phyloP scores from a whole-genome alignment of 53 echinoderm and acorn worm species.

The Patiria pectinifera region DNA sequence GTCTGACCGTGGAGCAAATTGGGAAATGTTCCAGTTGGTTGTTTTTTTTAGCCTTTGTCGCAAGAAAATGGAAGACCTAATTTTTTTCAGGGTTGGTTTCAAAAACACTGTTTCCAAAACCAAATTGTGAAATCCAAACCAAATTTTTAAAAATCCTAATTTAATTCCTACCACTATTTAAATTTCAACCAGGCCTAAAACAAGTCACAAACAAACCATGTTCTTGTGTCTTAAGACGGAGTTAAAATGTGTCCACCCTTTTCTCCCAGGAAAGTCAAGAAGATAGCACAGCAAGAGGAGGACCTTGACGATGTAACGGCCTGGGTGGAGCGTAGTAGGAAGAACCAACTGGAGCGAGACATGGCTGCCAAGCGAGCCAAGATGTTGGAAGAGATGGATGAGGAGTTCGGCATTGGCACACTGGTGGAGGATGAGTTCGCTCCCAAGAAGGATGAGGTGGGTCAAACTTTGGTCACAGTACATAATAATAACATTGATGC shows the following conservation, averaged over 20 bases:
- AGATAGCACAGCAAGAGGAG: slow-evolving; percentile 76
- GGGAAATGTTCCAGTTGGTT: no score
- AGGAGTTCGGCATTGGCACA: slow-evolving; percentile 93
- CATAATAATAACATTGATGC: not conserved
- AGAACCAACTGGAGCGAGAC: slow-evolving; percentile 77
- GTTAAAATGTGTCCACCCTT: not conserved
- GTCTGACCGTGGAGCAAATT: no score
- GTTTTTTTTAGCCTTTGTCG: no score
- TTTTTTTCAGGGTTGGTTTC: no score
- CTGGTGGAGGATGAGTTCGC: slow-evolving; percentile 90
- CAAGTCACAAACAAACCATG: no score
- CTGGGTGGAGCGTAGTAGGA: slow-evolving; percentile 89
- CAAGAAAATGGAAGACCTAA: no score
- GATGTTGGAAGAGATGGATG: slow-evolving; percentile 98
- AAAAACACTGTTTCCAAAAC: no score
- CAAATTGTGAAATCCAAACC: no score
- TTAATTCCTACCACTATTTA: no score
- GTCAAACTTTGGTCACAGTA: not conserved
- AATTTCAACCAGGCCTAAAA: no score
- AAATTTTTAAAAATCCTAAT: no score
- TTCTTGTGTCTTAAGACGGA: no score
- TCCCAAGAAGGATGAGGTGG: slow-evolving; percentile 73
- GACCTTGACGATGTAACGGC: slow-evolving; percentile 83
- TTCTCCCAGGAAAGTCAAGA: slow-evolving; percentile 86
- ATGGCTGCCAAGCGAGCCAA: slow-evolving; percentile 88